Evolutionary conservation across 2,797 vertebrate species (phyloP).

Genomic region (Malacoctenus gilli): DNA sequence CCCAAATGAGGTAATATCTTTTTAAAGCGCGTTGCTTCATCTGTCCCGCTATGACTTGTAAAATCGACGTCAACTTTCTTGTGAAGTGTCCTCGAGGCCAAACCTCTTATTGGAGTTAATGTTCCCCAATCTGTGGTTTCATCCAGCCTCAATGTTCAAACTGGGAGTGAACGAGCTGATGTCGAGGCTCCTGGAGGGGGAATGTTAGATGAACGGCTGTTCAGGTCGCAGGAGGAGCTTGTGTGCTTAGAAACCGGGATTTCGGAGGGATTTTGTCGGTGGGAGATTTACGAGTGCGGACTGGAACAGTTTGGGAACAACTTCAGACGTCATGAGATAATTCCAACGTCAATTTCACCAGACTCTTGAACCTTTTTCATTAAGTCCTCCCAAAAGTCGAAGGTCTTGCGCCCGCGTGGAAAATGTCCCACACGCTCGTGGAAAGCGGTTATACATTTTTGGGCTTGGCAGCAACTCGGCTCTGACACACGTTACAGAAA

Average conservation of each 20-base stretch:
- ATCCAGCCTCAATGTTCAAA: neutral
- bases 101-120: constrained; percentile 17
- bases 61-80: neutral
- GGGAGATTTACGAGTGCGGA: constrained; percentile 33
- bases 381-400: neutral
- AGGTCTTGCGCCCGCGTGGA: neutral
- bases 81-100: no score
- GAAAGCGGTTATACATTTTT: constrained; percentile 17
- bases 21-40: neutral
- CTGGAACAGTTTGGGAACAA: constrained; percentile 20
- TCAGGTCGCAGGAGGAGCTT: constrained; percentile 27
- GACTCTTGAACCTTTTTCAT: constrained; percentile 3
- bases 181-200: neutral
- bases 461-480: constrained; percentile 41
- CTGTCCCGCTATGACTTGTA: neutral
- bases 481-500: constrained; percentile 21
- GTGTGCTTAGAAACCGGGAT: constrained; percentile 16
- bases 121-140: constrained; percentile 6
- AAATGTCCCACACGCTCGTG: constrained; percentile 12
- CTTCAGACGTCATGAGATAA: constrained; percentile 1
- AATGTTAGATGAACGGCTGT: no score
- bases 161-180: constrained; percentile 8
- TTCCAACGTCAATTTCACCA: constrained; percentile 3
- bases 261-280: constrained; percentile 19
- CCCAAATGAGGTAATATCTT: neutral